A percentile compares a stretch with the other conserved stretches of the same genome.
These are phyloP conservation scores for Crax fasciolata DNA, from an alignment of 2,797 vertebrate species.

Conservation along the genomic window DNA sequence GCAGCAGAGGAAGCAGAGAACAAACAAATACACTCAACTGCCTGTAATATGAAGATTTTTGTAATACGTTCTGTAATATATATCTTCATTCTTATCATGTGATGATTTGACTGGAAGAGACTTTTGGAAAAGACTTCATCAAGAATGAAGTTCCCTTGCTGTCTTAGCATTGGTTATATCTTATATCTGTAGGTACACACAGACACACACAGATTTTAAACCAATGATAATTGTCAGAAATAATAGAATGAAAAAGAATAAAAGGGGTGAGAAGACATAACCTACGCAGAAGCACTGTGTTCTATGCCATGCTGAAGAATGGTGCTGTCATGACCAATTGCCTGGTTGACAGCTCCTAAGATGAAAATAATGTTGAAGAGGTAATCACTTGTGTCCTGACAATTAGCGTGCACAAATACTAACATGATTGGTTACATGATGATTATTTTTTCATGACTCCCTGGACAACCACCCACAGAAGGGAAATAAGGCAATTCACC, in stretches of 20 bases:
- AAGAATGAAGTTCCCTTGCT: background rate
- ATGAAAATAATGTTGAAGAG: constrained; percentile 25
- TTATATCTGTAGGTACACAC: rapidly evolving
- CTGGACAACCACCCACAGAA: background rate
- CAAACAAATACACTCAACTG: background rate
- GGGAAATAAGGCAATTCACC: background rate
- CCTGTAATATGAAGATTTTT: background rate
- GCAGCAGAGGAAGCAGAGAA: background rate
- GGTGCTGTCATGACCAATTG: constrained; percentile 9
- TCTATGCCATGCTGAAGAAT: background rate
- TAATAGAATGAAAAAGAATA: background rate
- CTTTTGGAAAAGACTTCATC: background rate
- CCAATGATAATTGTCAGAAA: background rate
- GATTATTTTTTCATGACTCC: constrained; percentile 31
- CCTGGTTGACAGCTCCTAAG: background rate
- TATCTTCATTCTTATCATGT: background rate
- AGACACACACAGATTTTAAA: background rate
- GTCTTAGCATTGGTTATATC: background rate
- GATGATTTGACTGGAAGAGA: background rate
- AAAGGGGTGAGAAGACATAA: background rate
- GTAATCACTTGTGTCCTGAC: constrained; percentile 3
- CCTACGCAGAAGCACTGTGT: background rate
- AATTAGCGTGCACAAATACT: constrained; percentile 48
- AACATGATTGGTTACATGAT: constrained; percentile 9
- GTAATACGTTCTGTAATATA: background rate